Base-by-base conservation (phyloP, 2,797 vertebrate genomes). In the Sphenodon punctatus region DNA sequence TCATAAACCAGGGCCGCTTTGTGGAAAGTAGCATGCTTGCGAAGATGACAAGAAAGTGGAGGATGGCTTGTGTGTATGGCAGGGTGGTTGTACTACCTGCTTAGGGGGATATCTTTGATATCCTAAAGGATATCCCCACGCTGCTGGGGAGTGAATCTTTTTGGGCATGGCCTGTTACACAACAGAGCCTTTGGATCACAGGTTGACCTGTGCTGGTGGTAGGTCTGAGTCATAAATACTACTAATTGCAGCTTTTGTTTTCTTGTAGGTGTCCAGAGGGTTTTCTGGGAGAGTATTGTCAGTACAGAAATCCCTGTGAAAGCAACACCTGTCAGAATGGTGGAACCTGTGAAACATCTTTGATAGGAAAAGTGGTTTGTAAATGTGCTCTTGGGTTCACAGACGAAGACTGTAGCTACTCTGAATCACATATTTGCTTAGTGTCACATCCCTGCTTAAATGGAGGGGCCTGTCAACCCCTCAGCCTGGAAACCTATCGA, bases 281-380 rank as follows among this genome's bases (percentile, higher is more conserved):
- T 73, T 98, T 96, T 87, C 92, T 98, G 86, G 98, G 98, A 30
- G 97, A 98, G 60, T 98, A 98, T 90, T 99, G 98, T 74, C 97
- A 99, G 42, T 96, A 98, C 87, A 97, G 94, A 70, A 97, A 98
- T 92, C 97, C 97, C 9, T 99, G 98, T 56, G 95, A 96, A 51
- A 97, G 96, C 41, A 94, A 94, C 16, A 96, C 94, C 91, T 99
- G 98, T 89, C 92, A 94, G 86, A 98, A 99, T 1, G 97, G 97
- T 67, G 98, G 98, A 17, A 97, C 96, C 46, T 99, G 98, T 91
- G 96, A 94, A 30, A 96, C 94, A 1, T 94, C 96, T 80, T 86
- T 95, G 58, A 75, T 95, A 45, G 96, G 97, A 14, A 97, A 95
- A 5, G 95, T 96, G 16, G 96, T 89, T 2, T 99, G 98, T 86